Conservation (phyloP, 2,888 invertebrate genomes). For the Leucophenga montana region DNA sequence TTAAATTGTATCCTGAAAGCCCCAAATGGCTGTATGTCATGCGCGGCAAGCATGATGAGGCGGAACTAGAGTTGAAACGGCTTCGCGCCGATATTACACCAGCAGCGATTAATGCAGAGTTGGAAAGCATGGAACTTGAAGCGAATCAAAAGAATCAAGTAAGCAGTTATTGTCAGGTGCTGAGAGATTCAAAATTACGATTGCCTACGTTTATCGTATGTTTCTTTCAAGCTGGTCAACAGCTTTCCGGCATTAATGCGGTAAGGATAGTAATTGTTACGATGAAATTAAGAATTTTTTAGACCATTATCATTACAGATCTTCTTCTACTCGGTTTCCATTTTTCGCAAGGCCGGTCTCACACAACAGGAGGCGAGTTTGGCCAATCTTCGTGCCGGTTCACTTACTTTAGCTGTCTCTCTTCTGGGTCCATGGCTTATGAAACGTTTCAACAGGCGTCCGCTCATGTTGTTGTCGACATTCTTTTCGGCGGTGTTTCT, state of each 20-base stretch:
- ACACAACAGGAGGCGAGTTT: constrained; percentile 77
- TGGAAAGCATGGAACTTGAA: constrained; percentile 77
- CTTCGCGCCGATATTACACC: constrained; percentile 75
- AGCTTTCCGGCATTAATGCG: constrained; percentile 92
- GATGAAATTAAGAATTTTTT: not conserved
- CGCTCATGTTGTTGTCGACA: constrained; percentile 79
- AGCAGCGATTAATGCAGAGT: constrained; percentile 76
- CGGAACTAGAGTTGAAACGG: constrained; percentile 78
- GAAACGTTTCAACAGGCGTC: constrained; percentile 79
- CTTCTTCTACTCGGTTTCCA: constrained; percentile 88
- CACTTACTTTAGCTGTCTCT: constrained; percentile 79
- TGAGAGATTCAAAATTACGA: constrained; percentile 76
- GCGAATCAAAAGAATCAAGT: constrained; percentile 65
- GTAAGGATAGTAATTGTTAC: constrained; percentile 74
- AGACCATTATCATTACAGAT: constrained; percentile 55
- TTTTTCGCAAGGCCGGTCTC: constrained; percentile 83
- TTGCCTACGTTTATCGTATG: constrained; percentile 85
- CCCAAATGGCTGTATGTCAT: constrained; percentile 89
- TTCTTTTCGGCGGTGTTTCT: constrained; percentile 76
- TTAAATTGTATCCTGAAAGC: constrained; percentile 86
- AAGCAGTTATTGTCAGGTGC: constrained; percentile 78
- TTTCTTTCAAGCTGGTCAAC: constrained; percentile 84
- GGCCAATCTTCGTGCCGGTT: constrained; percentile 86
- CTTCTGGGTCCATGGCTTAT: constrained; percentile 79
- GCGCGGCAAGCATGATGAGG: constrained; percentile 78